phyloP scores from a whole-genome alignment of 2,888 invertebrate genomes.

The Cactoblastis cactorum region DNA sequence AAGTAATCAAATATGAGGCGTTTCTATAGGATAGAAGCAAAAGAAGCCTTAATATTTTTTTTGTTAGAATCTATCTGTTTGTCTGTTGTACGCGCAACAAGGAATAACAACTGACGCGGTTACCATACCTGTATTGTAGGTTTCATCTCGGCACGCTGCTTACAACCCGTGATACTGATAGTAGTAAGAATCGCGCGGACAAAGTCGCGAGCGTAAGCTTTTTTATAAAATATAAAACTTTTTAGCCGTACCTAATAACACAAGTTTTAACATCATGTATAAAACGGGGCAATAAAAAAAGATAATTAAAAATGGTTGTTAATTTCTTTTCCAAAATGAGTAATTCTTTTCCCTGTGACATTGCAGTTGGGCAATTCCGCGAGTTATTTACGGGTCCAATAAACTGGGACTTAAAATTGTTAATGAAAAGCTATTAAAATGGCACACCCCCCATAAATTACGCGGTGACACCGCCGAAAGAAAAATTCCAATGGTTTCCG shows the following conservation, averaged over 20 bases:
- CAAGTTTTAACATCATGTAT: background rate
- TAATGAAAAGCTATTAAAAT: conserved; percentile 79
- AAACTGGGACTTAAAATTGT: conserved; percentile 79
- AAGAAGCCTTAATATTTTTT: too few relatives aligned
- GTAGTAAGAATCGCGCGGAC: too few relatives aligned
- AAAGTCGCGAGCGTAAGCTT: too few relatives aligned
- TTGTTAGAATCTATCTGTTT: too few relatives aligned
- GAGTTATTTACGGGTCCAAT: conserved; percentile 77
- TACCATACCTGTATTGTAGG: too few relatives aligned
- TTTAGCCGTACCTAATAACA: background rate
- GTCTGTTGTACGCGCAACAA: too few relatives aligned
- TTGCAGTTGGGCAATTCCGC: conserved; percentile 53
- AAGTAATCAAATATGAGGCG: too few relatives aligned
- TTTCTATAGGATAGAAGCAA: too few relatives aligned
- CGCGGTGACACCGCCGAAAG: conserved; percentile 68
- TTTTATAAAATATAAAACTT: too few relatives aligned
- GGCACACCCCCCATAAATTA: conserved; percentile 71
- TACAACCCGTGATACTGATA: too few relatives aligned
- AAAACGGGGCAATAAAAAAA: background rate
- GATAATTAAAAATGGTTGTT: conserved; percentile 24
- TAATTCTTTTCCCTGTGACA: conserved; percentile 35
- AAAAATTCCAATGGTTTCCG: conserved; percentile 69
- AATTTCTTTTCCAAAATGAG: conserved; percentile 30
- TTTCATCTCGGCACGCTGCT: too few relatives aligned
- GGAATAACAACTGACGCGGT: too few relatives aligned